Base-by-base conservation (phyloP, 2,888 invertebrate species). In the Gnatocerus cornutus region DNA sequence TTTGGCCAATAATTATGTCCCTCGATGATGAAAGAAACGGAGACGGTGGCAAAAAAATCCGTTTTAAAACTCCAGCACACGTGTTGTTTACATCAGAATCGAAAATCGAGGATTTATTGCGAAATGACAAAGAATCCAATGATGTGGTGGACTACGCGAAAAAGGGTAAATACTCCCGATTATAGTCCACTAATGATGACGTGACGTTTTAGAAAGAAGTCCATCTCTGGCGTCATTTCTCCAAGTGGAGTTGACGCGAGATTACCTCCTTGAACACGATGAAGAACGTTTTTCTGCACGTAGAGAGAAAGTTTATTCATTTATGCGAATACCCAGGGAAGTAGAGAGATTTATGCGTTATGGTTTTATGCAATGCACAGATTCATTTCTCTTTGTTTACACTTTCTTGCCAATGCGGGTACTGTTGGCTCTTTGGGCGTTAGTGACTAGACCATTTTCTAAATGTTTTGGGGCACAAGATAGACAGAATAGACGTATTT, bases 361-460 rank as follows among this genome's bases (percentile, higher is more conserved):
- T 86, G 98, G 97, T 30, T 95, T 97, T 80, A 92, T 97, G 85
- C 96, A 96, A 85, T 99, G 99, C 86, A 93, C 96, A 27, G 99
- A 99, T 86, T 98, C 98, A 13, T 96, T 99, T 85, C 88, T 99
- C 61, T 99, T 97, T 87, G 93, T 99, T 63, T 98, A 98, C 85
- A 99, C 99, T 62, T 98, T 99, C 87, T 88, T 99, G 77, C 99
- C 99, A 9, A 86, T 99, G 71, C 88, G 99, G 75, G 96, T 98
- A 83, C 81, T 95, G 33, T 88, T 98, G 84, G 97, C 97, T 48
- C 85, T 95, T 63, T 93, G 95, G 91, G 92, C 93, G 37, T 87
- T 97, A 71, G 83, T 94, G 13, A 91, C 90, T 71, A 89, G 94
- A 78, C 89, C 93, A 9, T 88, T 94, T 78, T 89, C 89, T 68